Conservation (phyloP, 2,888 invertebrate genomes). For the Hydrotaea cyrtoneurina region DNA sequence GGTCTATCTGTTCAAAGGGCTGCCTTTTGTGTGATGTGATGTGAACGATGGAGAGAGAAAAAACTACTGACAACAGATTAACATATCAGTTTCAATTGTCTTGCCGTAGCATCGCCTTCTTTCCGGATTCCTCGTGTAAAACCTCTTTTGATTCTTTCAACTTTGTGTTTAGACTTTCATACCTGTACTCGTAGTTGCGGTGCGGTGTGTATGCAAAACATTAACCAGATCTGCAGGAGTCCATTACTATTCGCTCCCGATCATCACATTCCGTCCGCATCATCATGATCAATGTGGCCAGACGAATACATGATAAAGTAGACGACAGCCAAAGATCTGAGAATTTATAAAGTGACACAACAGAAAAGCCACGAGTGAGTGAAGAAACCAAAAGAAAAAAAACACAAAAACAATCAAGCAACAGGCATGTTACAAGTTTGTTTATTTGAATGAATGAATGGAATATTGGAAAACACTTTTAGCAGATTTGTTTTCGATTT, state of each 20-base stretch:
- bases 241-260: constrained; percentile 53
- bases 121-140: constrained; percentile 8
- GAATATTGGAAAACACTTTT: constrained; percentile 43
- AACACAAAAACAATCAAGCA: constrained; percentile 40
- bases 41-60: constrained; percentile 6
- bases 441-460: constrained; percentile 33
- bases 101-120: background rate
- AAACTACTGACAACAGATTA: constrained; percentile 77
- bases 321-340: constrained; percentile 57
- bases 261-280: constrained; percentile 19
- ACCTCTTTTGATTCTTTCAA: background rate
- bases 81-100: constrained; percentile 76
- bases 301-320: background rate
- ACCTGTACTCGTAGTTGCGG: background rate
- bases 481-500: constrained; percentile 14
- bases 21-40: constrained; percentile 29
- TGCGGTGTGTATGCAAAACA: constrained; percentile 64
- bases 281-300: background rate
- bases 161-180: background rate
- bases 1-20: constrained; percentile 61
- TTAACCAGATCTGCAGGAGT: constrained; percentile 54
- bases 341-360: constrained; percentile 79
- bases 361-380: constrained; percentile 50
- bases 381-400: too few species aligned
- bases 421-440: constrained; percentile 49